Base-by-base conservation (phyloP, 1,140 invertebrate genomes). In the Saxidomus purpurata region DNA sequence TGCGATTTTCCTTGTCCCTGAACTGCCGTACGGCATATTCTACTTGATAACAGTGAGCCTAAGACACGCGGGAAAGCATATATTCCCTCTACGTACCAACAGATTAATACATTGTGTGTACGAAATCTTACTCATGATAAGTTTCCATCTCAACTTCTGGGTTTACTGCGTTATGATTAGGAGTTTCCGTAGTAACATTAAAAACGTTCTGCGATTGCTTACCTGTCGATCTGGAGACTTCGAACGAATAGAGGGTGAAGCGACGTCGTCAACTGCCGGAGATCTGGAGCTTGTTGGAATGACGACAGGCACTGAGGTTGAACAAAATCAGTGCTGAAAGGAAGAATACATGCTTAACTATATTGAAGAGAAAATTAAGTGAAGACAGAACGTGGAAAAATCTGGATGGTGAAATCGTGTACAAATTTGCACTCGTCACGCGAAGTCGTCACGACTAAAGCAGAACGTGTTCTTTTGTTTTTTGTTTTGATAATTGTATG, bases 231-330 rank as follows among this genome's bases (percentile, higher is more conserved):
- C n/a, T 0, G 52, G 17, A 8, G 15, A 49, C 15, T 84, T 84
- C 25, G 43, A 49, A 31, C 61, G 67, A 34, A 28, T 84, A 6
- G 81, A 84, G 13, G 43, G 61, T 2, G 81, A 84, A 28, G 40
- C 22, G 15, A 49, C 81, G 40, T 84, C 81, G 52, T 67, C 61
- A 11, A 47, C n/a, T 22, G 43, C 3, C 13, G 47, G 36, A 19
- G 67, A 40, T 22, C 61, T 77, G 91, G 96, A 67, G 85, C 22
- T 91, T 79, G 36, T 81, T 84, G 49, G 76, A 67, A 69, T 93
- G 40, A 43, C 38, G 3, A 40, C 71, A 25, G 15, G 0, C 38
- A 47, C 71, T 2, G 71, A 63, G n/a, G 8, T 25, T 55, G 25
- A 63, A 63, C 59, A n/a, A 11, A 28, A 28, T 6, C 15, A 28